phyloP scores from a whole-genome alignment of 1,140 invertebrate species.

The Phocides pigmalion region DNA sequence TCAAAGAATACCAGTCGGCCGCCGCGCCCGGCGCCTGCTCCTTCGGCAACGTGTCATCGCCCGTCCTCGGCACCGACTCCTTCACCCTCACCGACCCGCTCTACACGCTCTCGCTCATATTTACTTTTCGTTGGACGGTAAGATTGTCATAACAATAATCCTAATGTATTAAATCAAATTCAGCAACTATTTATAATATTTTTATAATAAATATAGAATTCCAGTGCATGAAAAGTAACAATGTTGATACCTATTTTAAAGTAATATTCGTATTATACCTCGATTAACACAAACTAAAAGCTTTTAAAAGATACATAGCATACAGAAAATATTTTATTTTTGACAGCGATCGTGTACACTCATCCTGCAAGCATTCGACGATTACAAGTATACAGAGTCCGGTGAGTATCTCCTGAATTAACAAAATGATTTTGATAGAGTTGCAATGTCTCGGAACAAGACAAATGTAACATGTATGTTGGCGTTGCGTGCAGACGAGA shows the following conservation, averaged over 20 bases:
- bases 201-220: too few species aligned
- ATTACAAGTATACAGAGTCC: slow-evolving; percentile 88
- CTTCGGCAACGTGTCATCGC: slow-evolving; percentile 94
- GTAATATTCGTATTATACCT: neutral
- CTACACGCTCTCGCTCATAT: slow-evolving; percentile 91
- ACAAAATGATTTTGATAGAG: neutral
- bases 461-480: neutral
- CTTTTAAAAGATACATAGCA: neutral
- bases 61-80: slow-evolving; percentile 93
- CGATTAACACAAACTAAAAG: neutral
- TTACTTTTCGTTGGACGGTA: slow-evolving; percentile 96
- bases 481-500: slow-evolving; percentile 74
- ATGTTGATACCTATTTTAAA: too few species aligned
- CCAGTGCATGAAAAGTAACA: too few species aligned
- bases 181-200: too few species aligned
- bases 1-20: slow-evolving; percentile 96
- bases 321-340: too few species aligned
- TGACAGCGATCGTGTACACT: slow-evolving; percentile 95
- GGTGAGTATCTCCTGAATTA: slow-evolving; percentile 79
- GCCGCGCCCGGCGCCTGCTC: slow-evolving; percentile 93
- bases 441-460: too few species aligned
- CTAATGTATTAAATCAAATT: too few species aligned
- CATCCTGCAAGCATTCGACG: slow-evolving; percentile 95
- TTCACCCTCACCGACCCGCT: slow-evolving; percentile 92
- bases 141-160: slow-evolving; percentile 73